Evolutionary conservation across 2,113 vertebrate species (phyloP).

Genomic region (Megaceryle maxima): DNA sequence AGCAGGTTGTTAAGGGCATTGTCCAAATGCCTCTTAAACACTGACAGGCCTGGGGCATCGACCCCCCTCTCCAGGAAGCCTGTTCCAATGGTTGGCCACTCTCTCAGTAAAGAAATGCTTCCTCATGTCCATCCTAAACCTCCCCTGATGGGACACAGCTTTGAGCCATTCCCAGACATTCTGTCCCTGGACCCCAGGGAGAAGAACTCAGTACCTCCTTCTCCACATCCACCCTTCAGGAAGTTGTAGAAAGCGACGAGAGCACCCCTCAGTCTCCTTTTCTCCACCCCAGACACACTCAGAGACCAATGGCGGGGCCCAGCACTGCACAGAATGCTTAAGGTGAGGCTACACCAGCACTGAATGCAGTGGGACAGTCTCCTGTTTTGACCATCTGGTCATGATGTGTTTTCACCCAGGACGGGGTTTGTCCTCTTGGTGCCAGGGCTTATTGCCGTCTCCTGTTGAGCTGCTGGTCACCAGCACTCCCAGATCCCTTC

Average conservation of each 20-base stretch:
- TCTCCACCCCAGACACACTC: too few relatives aligned
- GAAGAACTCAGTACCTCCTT: not conserved
- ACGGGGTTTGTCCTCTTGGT: not conserved
- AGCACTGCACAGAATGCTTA: not conserved
- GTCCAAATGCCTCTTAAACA: not conserved
- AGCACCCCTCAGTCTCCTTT: not conserved
- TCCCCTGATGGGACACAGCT: not conserved
- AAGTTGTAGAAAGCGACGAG: not conserved
- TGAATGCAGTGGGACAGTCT: not conserved
- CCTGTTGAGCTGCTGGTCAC: not conserved
- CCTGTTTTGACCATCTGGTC: not conserved
- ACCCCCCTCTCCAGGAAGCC: not conserved
- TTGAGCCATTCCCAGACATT: accelerated
- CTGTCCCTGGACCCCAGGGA: not conserved
- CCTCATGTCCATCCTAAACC: not conserved
- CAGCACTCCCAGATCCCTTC: not conserved
- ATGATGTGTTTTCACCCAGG: not conserved
- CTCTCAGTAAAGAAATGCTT: not conserved
- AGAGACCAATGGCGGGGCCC: not conserved
- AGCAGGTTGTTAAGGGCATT: not conserved
- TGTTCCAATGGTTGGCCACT: not conserved
- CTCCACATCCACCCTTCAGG: not conserved
- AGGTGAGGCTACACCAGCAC: accelerated
- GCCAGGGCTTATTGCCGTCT: not conserved
- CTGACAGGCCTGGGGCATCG: too few relatives aligned